phyloP scores from a whole-genome alignment of 2,113 vertebrate genomes.

The Chloroceryle aenea region DNA sequence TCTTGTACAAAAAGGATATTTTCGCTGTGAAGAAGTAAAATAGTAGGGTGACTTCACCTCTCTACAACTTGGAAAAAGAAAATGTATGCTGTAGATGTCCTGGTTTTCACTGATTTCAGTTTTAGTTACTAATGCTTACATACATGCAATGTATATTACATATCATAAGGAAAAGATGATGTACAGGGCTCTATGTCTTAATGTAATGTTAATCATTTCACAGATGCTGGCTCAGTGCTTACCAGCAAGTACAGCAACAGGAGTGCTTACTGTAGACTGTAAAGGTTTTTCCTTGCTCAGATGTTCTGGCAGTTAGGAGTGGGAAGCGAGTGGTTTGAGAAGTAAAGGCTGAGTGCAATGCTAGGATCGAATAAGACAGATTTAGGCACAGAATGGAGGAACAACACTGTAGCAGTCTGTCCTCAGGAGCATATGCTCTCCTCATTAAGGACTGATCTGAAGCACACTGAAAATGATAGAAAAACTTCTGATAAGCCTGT shows the following conservation, averaged over 20 bases:
- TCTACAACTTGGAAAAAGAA: not conserved
- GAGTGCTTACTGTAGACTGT: not conserved
- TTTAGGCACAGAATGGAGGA: not conserved
- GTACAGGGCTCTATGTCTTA: not conserved
- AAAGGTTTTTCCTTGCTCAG: not conserved
- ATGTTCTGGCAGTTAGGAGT: not conserved
- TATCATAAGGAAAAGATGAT: not conserved
- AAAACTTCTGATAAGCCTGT: not conserved
- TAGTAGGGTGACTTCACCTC: not conserved
- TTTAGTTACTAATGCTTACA: not conserved
- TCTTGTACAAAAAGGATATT: not conserved
- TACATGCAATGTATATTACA: not conserved
- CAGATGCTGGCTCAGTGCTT: not conserved
- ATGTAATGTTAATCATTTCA: not conserved
- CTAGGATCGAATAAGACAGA: not conserved
- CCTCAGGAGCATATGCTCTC: not conserved
- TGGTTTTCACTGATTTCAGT: not conserved
- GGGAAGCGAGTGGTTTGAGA: not conserved
- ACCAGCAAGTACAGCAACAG: not conserved
- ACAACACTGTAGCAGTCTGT: not conserved
- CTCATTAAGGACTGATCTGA: not conserved
- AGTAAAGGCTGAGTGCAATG: not conserved
- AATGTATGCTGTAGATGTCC: not conserved
- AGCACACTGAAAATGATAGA: not conserved
- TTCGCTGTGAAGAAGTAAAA: not conserved